Percentiles rank a stretch among this genome's conserved stretches.
Conservation (phyloP, 2,797 vertebrate genomes). For the Mormyrus proboscirostris region DNA sequence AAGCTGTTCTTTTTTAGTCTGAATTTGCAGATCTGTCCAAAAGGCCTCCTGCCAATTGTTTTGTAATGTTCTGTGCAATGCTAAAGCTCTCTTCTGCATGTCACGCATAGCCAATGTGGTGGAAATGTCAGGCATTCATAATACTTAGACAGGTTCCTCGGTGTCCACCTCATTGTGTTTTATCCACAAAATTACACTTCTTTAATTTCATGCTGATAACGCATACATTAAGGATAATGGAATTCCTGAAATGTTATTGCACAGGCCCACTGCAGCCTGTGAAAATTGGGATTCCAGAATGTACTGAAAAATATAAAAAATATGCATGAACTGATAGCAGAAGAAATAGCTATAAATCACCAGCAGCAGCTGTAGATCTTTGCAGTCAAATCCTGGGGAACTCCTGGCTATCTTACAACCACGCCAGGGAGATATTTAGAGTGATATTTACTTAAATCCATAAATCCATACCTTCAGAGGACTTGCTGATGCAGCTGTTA, state of each 20-base stretch:
- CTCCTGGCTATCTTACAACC: background rate
- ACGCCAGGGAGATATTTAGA: background rate
- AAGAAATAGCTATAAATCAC: background rate
- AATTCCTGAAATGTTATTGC: background rate
- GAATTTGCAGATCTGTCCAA: background rate
- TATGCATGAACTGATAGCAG: background rate
- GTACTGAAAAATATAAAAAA: background rate
- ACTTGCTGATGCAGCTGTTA: conserved; percentile 9
- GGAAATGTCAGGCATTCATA: background rate
- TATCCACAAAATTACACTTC: background rate
- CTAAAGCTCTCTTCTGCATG: background rate
- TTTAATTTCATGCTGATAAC: background rate
- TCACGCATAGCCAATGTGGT: background rate
- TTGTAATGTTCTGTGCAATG: background rate
- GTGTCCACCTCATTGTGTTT: background rate
- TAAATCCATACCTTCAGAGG: background rate
- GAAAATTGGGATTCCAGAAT: background rate
- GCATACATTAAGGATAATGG: background rate
- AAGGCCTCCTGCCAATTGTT: background rate
- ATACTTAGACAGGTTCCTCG: background rate
- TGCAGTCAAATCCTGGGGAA: background rate
- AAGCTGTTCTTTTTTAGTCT: background rate
- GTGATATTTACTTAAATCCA: conserved; percentile 7
- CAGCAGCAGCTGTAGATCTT: conserved; percentile 1
- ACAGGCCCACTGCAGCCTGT: background rate